A percentile compares a stretch with the other conserved stretches of the same genome.
phyloP scores from a whole-genome alignment of 2,797 vertebrate species.

The Pseudochirops cupreus region DNA sequence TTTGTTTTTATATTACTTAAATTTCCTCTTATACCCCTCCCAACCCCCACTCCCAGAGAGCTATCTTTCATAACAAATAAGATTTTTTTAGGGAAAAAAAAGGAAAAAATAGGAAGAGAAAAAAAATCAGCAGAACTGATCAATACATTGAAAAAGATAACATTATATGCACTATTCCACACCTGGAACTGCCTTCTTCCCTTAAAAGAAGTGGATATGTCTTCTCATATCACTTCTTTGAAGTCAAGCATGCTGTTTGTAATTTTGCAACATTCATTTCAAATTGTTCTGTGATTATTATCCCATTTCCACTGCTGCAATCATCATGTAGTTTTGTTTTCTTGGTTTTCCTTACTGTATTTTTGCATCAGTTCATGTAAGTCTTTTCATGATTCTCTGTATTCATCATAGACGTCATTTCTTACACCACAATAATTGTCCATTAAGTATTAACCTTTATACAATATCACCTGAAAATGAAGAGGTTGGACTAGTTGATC shows the following conservation, averaged over 20 bases:
- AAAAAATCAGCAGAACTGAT: background rate
- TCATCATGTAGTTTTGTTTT: background rate
- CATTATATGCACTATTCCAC: background rate
- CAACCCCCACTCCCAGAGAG: background rate
- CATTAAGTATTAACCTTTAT: background rate
- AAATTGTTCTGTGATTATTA: background rate
- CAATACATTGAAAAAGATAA: background rate
- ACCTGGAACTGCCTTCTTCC: background rate
- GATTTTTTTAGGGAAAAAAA: background rate
- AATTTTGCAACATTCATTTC: background rate
- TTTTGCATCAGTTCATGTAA: background rate
- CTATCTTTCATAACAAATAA: background rate
- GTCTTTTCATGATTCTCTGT: background rate
- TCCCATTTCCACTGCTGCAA: background rate
- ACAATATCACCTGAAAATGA: background rate
- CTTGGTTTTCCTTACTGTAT: background rate
- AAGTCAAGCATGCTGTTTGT: background rate
- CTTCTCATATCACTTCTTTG: background rate
- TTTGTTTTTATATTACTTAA: background rate
- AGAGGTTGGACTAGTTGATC: background rate
- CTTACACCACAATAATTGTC: background rate
- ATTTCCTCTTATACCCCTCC: background rate
- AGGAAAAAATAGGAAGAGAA: background rate
- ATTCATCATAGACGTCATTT: background rate
- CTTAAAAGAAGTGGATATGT: background rate